These are phyloP conservation scores for Falco concolor DNA, from an alignment of 2,797 vertebrate species.

Conservation along the genomic window DNA sequence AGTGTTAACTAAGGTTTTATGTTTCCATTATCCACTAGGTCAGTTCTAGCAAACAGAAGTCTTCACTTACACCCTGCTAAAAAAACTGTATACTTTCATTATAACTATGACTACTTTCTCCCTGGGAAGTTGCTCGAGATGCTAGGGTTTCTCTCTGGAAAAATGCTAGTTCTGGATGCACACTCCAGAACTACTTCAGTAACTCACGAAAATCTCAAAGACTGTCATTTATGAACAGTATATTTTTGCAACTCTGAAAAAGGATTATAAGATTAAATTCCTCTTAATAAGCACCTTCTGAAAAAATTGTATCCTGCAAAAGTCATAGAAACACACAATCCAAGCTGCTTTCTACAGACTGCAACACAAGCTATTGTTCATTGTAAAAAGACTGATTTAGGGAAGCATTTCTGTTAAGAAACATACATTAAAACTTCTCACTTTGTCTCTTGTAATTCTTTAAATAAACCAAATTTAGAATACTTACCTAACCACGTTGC, in stretches of 20 bases:
- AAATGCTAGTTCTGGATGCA: not conserved
- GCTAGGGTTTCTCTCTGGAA: not conserved
- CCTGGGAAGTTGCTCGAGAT: not conserved
- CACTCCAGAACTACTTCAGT: not conserved
- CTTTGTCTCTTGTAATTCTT: not conserved
- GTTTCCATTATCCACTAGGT: not conserved
- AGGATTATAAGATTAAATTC: not conserved
- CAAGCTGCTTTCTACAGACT: not conserved
- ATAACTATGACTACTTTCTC: not conserved
- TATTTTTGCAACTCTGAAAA: not conserved
- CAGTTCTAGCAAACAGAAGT: not conserved
- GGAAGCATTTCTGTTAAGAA: not conserved
- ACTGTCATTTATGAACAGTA: not conserved
- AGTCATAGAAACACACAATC: not conserved
- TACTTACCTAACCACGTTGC: conserved; percentile 92
- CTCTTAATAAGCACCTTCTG: not conserved
- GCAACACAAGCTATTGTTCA: not conserved
- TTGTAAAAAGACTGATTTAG: not conserved
- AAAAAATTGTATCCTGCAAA: not conserved
- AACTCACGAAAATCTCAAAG: not conserved
- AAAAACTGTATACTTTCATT: not conserved
- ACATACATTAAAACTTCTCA: not conserved
- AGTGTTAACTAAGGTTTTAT: not conserved
- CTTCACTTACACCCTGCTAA: not conserved
- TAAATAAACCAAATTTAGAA: not conserved